Evolutionary conservation across 2,888 invertebrate species (phyloP).

Genomic region (Dasysyrphus tricinctus): DNA sequence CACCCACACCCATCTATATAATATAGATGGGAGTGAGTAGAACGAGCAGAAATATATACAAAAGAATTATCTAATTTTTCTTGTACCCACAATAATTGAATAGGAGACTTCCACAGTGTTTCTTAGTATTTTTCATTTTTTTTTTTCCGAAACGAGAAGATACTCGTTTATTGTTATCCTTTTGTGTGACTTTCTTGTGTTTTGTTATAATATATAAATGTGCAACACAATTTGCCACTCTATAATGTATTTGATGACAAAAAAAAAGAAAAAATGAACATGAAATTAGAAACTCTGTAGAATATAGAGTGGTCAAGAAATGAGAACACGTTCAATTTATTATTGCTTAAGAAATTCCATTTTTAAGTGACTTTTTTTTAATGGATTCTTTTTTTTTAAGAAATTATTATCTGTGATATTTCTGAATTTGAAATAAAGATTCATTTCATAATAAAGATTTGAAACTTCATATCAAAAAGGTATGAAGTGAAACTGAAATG

Average conservation of each 20-base stretch:
- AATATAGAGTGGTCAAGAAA: slow-evolving; percentile 17
- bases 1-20: background rate
- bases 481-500: too few species aligned
- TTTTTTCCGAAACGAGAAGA: background rate
- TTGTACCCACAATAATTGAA: slow-evolving; percentile 62
- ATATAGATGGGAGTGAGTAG: background rate
- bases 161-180: slow-evolving; percentile 7
- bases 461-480: too few species aligned
- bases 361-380: background rate
- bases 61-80: slow-evolving; percentile 51
- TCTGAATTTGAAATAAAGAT: too few species aligned
- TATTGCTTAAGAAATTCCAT: background rate
- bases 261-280: background rate
- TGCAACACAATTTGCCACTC: slow-evolving; percentile 42
- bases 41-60: background rate
- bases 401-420: too few species aligned
- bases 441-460: too few species aligned
- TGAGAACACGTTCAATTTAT: slow-evolving; percentile 3
- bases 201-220: background rate
- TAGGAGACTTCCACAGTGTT: slow-evolving; percentile 34
- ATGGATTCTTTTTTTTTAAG: background rate
- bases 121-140: background rate
- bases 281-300: slow-evolving; percentile 18
- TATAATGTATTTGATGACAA: slow-evolving; percentile 38
- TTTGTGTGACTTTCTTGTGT: slow-evolving; percentile 22